Evolutionary conservation across 1,140 invertebrate species (phyloP).

Genomic region (Archivesica marissinica): DNA sequence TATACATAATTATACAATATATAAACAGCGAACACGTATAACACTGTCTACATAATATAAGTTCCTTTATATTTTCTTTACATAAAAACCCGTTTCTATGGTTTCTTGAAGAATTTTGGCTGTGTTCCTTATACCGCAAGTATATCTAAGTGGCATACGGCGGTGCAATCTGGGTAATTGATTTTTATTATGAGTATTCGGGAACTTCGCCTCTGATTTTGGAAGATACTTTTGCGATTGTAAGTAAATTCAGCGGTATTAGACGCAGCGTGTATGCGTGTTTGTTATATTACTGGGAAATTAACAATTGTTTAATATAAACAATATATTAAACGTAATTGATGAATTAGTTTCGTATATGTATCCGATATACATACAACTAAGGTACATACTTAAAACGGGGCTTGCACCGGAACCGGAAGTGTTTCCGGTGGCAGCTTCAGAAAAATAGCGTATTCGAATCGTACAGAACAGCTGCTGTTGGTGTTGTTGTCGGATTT

Average conservation of each 20-base stretch:
- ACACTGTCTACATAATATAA: neutral
- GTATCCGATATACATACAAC: no score
- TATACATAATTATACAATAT: no score
- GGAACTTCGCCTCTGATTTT: neutral
- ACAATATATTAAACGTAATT: no score
- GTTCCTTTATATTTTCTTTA: neutral
- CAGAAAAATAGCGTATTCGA: no score
- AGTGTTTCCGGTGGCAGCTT: no score
- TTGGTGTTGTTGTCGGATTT: neutral
- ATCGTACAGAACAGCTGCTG: no score
- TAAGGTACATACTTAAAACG: no score
- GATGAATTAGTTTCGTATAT: no score
- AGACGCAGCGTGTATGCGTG: no score
- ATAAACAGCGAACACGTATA: neutral
- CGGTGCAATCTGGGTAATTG: neutral
- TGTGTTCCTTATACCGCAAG: slow-evolving; percentile 6
- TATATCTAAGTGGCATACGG: neutral
- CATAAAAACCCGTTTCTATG: neutral
- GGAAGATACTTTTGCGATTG: neutral
- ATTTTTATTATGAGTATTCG: slow-evolving; percentile 9
- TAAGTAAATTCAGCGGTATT: neutral
- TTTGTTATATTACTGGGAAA: no score
- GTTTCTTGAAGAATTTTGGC: slow-evolving; percentile 14
- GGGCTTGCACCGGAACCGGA: no score
- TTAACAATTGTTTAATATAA: no score